Conservation (phyloP, 2,888 invertebrate species). For the Linnaemya vulpina region DNA sequence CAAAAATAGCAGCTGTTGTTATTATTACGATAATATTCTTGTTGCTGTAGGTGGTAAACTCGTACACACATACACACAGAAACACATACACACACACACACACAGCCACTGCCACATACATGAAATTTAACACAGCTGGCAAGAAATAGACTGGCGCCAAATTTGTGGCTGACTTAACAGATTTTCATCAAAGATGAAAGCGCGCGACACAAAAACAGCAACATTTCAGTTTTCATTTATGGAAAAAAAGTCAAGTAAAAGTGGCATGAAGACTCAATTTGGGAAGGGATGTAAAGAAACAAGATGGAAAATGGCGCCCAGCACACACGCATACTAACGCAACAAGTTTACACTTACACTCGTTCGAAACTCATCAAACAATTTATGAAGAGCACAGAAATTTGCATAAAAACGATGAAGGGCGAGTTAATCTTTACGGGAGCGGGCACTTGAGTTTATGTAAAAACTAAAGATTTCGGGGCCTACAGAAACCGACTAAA, state of each 20-base stretch:
- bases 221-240: constrained; percentile 17
- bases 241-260: constrained; percentile 60
- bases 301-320: constrained; percentile 3
- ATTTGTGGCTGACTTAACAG: constrained; percentile 80
- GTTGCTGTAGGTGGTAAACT: constrained; percentile 10
- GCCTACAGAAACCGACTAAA: background rate
- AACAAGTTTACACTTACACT: background rate
- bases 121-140: constrained; percentile 76
- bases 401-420: constrained; percentile 58
- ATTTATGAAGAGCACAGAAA: constrained; percentile 5
- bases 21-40: constrained; percentile 35
- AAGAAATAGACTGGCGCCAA: constrained; percentile 81
- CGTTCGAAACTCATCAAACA: constrained; percentile 4
- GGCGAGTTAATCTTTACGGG: constrained; percentile 32
- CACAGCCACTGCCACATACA: constrained; percentile 67
- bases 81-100: background rate
- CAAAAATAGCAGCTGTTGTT: constrained; percentile 51
- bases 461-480: background rate
- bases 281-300: constrained; percentile 37
- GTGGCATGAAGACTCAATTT: constrained; percentile 8
- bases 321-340: background rate
- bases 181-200: constrained; percentile 78
- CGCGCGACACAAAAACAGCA: constrained; percentile 54
- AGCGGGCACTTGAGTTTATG: background rate
- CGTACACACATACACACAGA: background rate